These are phyloP conservation scores for Kryphioiulus occultus DNA, from an alignment of 2,888 invertebrate genomes.

Conservation along the genomic window DNA sequence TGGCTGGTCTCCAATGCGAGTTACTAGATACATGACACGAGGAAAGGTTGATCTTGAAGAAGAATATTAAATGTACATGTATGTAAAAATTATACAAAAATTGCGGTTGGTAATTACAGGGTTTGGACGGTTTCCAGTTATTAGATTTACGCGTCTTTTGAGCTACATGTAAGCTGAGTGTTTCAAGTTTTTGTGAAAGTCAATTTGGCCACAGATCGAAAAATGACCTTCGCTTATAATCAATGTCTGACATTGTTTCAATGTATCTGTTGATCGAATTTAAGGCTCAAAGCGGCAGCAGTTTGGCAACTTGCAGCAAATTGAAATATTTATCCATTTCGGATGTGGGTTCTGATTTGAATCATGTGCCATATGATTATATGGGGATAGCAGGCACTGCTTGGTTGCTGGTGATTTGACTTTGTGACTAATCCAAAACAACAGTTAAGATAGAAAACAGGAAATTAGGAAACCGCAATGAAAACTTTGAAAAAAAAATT, in stretches of 20 bases:
- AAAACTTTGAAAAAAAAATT: too few relatives aligned
- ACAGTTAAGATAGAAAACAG: too few relatives aligned
- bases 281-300: too few relatives aligned
- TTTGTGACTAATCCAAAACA: too few relatives aligned
- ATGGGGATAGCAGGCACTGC: not conserved
- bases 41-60: not conserved
- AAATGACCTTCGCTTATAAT: too few relatives aligned
- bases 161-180: not conserved
- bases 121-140: not conserved
- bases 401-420: not conserved
- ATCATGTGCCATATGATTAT: not conserved
- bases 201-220: not conserved
- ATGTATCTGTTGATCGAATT: too few relatives aligned
- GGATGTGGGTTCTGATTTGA: not conserved
- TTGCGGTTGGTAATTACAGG: not conserved
- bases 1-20: not conserved
- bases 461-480: too few relatives aligned
- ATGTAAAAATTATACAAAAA: not conserved
- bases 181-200: slow-evolving; percentile 1
- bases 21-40: not conserved
- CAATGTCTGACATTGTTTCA: too few relatives aligned
- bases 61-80: not conserved
- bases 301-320: too few relatives aligned
- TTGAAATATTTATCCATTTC: not conserved
- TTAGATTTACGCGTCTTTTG: not conserved